Conservation (phyloP, 2,888 invertebrate genomes). For the Leptinotarsa tumamoca region DNA sequence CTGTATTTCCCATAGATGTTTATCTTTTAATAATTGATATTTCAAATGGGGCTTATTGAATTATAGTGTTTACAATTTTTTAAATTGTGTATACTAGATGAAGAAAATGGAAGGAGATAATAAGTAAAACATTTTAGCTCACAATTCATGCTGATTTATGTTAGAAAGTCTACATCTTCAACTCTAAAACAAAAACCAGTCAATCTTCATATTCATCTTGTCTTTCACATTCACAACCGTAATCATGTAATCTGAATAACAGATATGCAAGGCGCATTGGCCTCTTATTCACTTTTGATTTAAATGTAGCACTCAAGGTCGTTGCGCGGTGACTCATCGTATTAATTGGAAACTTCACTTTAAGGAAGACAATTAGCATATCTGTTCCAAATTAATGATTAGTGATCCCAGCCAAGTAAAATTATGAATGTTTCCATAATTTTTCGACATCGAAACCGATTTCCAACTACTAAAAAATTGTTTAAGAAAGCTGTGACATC, state of each 20-base stretch:
- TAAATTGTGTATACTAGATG: no score
- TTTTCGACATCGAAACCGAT: no score
- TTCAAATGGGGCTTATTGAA: no score
- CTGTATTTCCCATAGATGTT: no score
- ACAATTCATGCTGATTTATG: not conserved
- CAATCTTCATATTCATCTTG: not conserved
- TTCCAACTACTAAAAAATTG: no score
- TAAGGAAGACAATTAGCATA: not conserved
- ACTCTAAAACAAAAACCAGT: not conserved
- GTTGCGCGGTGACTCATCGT: constrained; percentile 8
- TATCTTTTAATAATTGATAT: no score
- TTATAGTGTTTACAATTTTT: no score
- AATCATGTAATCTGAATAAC: constrained; percentile 6
- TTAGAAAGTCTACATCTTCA: not conserved
- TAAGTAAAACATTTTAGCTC: no score
- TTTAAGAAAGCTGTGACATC: no score
- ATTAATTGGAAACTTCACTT: not conserved
- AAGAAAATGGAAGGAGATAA: no score
- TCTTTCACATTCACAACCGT: not conserved
- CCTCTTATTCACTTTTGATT: not conserved
- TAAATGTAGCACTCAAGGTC: not conserved
- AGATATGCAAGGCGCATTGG: not conserved
- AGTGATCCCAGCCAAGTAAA: no score
- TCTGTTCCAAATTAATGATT: not conserved
- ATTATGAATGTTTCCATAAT: no score